phyloP scores from a whole-genome alignment of 1,140 invertebrate species.

The Macrocentrus cingulum region DNA sequence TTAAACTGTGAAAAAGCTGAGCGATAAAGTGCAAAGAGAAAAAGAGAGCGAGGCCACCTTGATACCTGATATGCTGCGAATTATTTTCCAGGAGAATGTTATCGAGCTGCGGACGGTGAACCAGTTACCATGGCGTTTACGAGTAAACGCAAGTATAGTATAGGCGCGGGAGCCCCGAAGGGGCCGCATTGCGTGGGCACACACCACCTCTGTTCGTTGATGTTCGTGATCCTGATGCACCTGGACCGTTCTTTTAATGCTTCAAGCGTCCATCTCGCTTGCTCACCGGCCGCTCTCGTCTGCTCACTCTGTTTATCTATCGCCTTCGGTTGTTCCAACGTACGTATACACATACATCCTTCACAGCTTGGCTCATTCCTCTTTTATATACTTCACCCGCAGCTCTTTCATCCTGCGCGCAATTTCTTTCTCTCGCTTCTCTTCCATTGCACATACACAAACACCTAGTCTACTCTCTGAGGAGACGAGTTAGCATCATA shows the following conservation, averaged over 20 bases:
- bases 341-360: neutral
- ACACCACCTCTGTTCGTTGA: conserved; percentile 41
- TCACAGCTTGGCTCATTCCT: neutral
- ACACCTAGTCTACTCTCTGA: neutral
- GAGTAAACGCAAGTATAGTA: conserved; percentile 45
- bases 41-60: conserved; percentile 9
- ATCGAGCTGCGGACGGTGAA: conserved; percentile 40
- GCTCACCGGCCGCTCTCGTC: neutral
- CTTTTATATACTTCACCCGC: neutral
- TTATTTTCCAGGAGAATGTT: conserved; percentile 44
- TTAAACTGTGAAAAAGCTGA: neutral
- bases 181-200: conserved; percentile 45
- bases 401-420: neutral
- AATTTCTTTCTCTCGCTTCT: conserved; percentile 2
- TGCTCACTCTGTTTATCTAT: conserved; percentile 21
- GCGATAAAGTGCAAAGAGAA: conserved; percentile 3
- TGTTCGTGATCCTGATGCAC: conserved; percentile 30
- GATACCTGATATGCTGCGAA: conserved; percentile 39
- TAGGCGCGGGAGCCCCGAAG: conserved; percentile 27
- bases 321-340: neutral
- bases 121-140: conserved; percentile 32
- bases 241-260: conserved; percentile 25
- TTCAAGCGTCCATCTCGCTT: conserved; percentile 9
- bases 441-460: conserved; percentile 5
- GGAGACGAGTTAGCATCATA: conserved; percentile 36